phyloP scores from a whole-genome alignment of 1,140 invertebrate species.

The Triops cancriformis region DNA sequence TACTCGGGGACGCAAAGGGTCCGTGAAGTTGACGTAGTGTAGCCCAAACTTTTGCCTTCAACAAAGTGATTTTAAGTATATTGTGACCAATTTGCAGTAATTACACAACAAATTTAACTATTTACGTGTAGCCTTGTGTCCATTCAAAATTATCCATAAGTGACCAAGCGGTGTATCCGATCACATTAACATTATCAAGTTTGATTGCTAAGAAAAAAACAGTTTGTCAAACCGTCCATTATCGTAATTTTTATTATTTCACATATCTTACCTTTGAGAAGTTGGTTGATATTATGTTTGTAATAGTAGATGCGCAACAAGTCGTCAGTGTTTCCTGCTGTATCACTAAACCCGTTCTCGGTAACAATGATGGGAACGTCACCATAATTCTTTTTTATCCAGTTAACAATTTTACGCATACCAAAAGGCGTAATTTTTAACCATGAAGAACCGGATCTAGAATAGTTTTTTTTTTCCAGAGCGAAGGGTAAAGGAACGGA shows the following conservation, averaged over 20 bases:
- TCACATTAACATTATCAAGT: conserved; percentile 35
- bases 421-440: conserved; percentile 28
- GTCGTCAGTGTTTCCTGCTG: conserved; percentile 43
- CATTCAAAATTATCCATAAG: conserved; percentile 35
- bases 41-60: conserved; percentile 62
- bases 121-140: conserved; percentile 31
- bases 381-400: conserved; percentile 32
- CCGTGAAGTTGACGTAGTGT: conserved; percentile 60
- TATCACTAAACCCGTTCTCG: conserved; percentile 34
- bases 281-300: conserved; percentile 27
- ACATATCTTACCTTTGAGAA: conserved; percentile 21
- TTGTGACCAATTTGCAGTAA: too few relatives aligned
- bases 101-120: not conserved
- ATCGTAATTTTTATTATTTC: not conserved
- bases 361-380: conserved; percentile 32
- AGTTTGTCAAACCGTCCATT: too few relatives aligned
- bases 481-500: not conserved
- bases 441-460: conserved; percentile 24
- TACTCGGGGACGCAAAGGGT: conserved; percentile 52
- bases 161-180: conserved; percentile 32
- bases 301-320: conserved; percentile 45
- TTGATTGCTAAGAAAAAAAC: conserved; percentile 38
- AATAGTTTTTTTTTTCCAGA: not conserved
- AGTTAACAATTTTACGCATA: conserved; percentile 31
- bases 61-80: conserved; percentile 34